Conservation (phyloP, 2,888 invertebrate genomes). For the Parnassius glacialis region DNA sequence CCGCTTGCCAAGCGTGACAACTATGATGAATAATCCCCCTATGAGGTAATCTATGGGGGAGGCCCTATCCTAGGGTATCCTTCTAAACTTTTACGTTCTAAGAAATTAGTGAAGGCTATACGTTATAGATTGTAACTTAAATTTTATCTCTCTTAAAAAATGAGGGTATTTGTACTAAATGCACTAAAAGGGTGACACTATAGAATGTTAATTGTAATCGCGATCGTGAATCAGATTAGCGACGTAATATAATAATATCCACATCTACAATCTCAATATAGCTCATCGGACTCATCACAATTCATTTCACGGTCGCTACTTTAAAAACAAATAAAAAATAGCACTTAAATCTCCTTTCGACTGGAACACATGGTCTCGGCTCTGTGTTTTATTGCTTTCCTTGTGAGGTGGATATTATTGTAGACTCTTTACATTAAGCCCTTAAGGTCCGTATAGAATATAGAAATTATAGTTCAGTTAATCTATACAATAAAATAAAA, state of each 20-base stretch:
- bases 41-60: too few relatives aligned
- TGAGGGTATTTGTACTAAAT: too few relatives aligned
- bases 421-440: slow-evolving; percentile 15
- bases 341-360: slow-evolving; percentile 20
- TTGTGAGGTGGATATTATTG: slow-evolving; percentile 28
- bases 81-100: too few relatives aligned
- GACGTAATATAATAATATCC: background rate
- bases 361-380: slow-evolving; percentile 33
- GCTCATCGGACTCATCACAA: slow-evolving; percentile 1
- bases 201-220: background rate
- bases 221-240: background rate
- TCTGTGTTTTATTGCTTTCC: slow-evolving; percentile 30
- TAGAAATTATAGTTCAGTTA: too few relatives aligned
- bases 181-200: too few relatives aligned
- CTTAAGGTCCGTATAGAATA: background rate
- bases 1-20: too few relatives aligned
- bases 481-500: too few relatives aligned
- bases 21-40: too few relatives aligned
- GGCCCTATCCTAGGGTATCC: too few relatives aligned
- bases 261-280: slow-evolving; percentile 7
- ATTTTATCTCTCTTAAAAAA: too few relatives aligned
- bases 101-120: too few relatives aligned
- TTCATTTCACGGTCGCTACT: slow-evolving; percentile 28
- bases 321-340: slow-evolving; percentile 22
- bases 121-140: too few relatives aligned